Evolutionary conservation across 2,888 invertebrate genomes (phyloP).

Genomic region (Cheiracanthium punctorium): DNA sequence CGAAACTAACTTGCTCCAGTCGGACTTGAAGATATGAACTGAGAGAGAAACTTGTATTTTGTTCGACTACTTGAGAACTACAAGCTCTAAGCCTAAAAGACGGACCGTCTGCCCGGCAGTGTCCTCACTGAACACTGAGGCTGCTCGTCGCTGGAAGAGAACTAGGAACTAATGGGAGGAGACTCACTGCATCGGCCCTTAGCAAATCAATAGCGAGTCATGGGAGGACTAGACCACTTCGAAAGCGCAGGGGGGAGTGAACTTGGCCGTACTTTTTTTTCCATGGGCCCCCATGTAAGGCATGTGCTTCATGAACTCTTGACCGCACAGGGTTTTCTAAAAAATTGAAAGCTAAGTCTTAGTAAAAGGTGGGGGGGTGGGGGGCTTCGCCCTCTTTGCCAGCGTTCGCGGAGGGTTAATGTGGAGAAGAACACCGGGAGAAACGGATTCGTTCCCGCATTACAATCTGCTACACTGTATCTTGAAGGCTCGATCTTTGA

Average conservation of each 20-base stretch:
- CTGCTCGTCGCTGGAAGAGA: constrained; percentile 49
- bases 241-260: constrained; percentile 39
- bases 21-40: constrained; percentile 10
- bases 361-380: background rate
- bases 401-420: background rate
- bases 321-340: background rate
- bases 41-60: constrained; percentile 35
- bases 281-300: constrained; percentile 14
- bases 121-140: constrained; percentile 62
- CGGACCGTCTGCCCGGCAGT: constrained; percentile 57
- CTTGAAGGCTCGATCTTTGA: background rate
- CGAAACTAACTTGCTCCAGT: constrained; percentile 25
- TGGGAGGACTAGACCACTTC: constrained; percentile 62
- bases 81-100: constrained; percentile 63
- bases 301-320: constrained; percentile 13
- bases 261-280: constrained; percentile 9
- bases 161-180: constrained; percentile 59
- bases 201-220: constrained; percentile 68
- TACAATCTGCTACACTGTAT: background rate
- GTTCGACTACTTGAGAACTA: constrained; percentile 59
- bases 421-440: background rate
- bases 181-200: constrained; percentile 47
- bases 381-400: background rate
- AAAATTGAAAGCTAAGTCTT: background rate
- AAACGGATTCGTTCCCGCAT: background rate